Evolutionary conservation across 2,797 vertebrate species (phyloP).

Genomic region (Falco peregrinus): DNA sequence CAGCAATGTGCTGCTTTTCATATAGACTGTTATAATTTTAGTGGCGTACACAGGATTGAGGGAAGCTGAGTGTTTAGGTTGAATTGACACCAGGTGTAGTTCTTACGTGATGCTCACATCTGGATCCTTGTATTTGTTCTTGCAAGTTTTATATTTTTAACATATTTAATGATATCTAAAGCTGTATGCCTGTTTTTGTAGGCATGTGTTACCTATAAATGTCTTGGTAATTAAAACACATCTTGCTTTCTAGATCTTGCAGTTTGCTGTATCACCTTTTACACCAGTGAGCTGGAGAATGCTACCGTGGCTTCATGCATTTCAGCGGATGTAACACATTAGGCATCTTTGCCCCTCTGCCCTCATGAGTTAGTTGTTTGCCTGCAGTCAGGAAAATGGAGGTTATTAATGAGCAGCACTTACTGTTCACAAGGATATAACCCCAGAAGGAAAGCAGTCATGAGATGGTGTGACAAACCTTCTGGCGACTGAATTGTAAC

Average conservation of each 20-base stretch:
- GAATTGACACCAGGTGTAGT: constrained; percentile 15
- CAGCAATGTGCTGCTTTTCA: constrained; percentile 26
- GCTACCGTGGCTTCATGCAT: not conserved
- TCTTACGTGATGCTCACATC: not conserved
- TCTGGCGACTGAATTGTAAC: not conserved
- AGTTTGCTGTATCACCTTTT: not conserved
- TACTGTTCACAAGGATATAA: not conserved
- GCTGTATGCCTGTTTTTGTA: not conserved
- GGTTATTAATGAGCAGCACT: not conserved
- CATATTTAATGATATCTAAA: not conserved
- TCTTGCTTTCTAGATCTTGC: not conserved
- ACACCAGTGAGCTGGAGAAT: not conserved
- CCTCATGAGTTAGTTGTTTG: not conserved
- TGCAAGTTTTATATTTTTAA: not conserved
- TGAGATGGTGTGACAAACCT: not conserved
- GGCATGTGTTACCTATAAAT: not conserved
- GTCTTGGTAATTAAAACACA: not conserved
- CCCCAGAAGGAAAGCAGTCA: not conserved
- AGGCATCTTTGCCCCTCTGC: not conserved
- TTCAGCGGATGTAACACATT: not conserved
- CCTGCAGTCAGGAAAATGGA: not conserved
- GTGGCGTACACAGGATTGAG: not conserved
- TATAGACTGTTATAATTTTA: not conserved
- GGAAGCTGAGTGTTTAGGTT: not conserved
- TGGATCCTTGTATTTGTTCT: not conserved